phyloP scores from a whole-genome alignment of 1,140 invertebrate genomes.

The Vanessa tameamea region DNA sequence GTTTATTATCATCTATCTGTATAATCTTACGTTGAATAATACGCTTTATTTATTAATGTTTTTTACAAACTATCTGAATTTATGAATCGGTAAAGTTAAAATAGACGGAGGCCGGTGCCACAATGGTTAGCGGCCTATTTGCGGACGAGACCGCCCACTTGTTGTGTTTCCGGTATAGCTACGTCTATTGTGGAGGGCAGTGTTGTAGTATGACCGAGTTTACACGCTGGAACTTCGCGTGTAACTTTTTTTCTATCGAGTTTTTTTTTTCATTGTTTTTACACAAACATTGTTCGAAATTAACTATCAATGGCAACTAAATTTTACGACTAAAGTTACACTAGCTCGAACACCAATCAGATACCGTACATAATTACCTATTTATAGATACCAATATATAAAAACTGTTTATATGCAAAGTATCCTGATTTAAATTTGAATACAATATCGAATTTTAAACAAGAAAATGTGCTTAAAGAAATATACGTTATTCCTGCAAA shows the following conservation, averaged over 20 bases:
- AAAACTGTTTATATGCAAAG: background rate
- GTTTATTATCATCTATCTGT: no score
- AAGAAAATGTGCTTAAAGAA: constrained; percentile 51
- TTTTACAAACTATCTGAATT: no score
- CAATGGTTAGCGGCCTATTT: constrained; percentile 72
- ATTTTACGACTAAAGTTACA: no score
- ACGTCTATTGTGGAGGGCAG: constrained; percentile 51
- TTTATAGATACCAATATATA: background rate
- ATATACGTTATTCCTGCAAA: constrained; percentile 22
- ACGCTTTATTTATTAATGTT: no score
- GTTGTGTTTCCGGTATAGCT: constrained; percentile 64
- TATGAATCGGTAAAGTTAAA: constrained; percentile 1
- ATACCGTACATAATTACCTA: no score
- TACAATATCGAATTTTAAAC: constrained; percentile 19
- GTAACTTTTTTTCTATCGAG: background rate
- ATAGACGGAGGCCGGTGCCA: constrained; percentile 50
- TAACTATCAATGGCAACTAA: no score
- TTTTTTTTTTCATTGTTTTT: background rate
- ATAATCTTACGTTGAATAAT: no score
- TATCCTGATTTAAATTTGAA: background rate
- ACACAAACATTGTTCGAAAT: no score
- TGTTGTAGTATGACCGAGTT: constrained; percentile 54
- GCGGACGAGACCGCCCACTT: constrained; percentile 67
- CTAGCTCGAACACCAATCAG: no score
- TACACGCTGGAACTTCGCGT: constrained; percentile 44